These are phyloP conservation scores for Hoplostethus atlanticus DNA, from an alignment of 2,797 vertebrate species.

Conservation along the genomic window DNA sequence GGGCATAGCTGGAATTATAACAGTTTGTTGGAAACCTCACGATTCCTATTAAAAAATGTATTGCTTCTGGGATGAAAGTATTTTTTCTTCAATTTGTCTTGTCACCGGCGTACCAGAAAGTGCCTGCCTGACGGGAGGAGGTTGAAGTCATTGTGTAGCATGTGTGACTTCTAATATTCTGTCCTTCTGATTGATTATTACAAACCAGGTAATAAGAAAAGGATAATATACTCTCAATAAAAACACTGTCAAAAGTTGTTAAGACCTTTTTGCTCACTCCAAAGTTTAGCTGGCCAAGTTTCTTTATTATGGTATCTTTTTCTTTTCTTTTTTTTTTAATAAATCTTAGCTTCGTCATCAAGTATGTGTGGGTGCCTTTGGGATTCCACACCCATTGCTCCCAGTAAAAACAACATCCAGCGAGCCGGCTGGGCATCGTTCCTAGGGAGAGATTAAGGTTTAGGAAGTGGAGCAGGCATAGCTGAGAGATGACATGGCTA, in stretches of 20 bases:
- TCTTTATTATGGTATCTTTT: too few species aligned
- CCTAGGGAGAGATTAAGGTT: constrained; percentile 76
- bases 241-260: neutral
- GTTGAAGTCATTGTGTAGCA: neutral
- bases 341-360: too few species aligned
- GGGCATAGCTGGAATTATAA: neutral
- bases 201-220: constrained; percentile 39
- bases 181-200: constrained; percentile 3
- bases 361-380: constrained; percentile 16
- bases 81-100: neutral
- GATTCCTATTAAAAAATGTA: neutral
- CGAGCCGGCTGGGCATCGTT: constrained; percentile 63
- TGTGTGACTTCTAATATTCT: constrained; percentile 4
- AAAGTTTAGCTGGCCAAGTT: too few species aligned
- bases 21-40: constrained; percentile 1
- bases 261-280: neutral
- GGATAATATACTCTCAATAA: neutral
- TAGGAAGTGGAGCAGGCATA: constrained; percentile 80
- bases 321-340: too few species aligned
- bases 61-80: neutral
- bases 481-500: constrained; percentile 83
- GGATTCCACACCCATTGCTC: constrained; percentile 46
- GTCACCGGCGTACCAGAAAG: neutral
- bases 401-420: constrained; percentile 53
- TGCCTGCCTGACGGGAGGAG: neutral